Conservation (phyloP, 2,113 vertebrate species). For the Mionectes macconnelli region DNA sequence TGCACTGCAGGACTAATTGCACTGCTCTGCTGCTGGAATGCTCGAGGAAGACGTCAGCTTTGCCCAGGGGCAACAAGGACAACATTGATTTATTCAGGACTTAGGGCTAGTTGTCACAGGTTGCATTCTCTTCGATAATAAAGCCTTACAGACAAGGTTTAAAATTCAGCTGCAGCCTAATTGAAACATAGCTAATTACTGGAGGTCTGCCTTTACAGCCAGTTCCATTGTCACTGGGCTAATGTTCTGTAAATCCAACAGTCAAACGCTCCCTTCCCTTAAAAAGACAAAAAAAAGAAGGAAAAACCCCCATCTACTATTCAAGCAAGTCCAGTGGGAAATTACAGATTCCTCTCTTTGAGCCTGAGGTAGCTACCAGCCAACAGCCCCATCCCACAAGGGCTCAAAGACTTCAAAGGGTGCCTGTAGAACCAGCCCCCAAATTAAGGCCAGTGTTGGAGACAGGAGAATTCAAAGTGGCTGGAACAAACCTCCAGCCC, state of each 20-base stretch:
- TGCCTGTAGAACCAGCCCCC: conserved; percentile 5
- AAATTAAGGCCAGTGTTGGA: not conserved
- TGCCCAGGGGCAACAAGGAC: conserved; percentile 37
- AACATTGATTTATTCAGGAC: conserved; percentile 35
- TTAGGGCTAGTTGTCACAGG: not conserved
- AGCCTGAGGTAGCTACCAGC: conserved; percentile 26
- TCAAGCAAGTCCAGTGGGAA: conserved; percentile 29
- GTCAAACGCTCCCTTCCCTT: not conserved
- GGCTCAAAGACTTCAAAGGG: conserved; percentile 41
- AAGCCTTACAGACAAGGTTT: conserved; percentile 20
- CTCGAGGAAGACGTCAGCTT: conserved; percentile 23
- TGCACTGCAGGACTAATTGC: conserved; percentile 32
- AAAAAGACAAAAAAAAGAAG: not conserved
- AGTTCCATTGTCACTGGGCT: not conserved
- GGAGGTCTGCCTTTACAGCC: conserved; percentile 3
- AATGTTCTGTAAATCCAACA: conserved; percentile 6
- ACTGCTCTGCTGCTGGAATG: not conserved
- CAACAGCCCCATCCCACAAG: conserved; percentile 22
- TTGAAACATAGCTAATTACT: conserved; percentile 56
- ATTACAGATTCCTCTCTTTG: conserved; percentile 39
- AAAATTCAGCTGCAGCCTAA: conserved; percentile 34
- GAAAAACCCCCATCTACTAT: not conserved
- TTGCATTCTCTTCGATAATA: conserved; percentile 49
- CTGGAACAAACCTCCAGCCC: not conserved
- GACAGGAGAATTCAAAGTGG: not conserved